Evolutionary conservation across 2,113 vertebrate species (phyloP), one percentile per base, ranked within the genome.

Genomic region (Heterotis niloticus): DNA sequence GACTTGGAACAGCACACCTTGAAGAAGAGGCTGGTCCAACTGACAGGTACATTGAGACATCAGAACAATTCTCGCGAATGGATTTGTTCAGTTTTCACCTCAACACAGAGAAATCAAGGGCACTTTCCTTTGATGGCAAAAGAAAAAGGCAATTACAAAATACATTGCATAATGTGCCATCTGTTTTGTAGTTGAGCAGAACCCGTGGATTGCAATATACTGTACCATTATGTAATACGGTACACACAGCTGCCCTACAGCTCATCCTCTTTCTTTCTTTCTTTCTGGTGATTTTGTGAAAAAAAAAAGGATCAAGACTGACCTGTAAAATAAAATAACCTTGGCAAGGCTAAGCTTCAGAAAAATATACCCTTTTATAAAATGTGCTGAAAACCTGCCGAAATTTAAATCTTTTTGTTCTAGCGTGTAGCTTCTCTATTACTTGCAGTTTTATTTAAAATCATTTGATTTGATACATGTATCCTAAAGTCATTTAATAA

Each of bases 31-130:
- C 71, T 26, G 28, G 34, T 59, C 52, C 26, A 57, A 74, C 57
- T 74, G 56, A 74, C 56, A 74, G 57, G 71, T 74, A 74, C 71
- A 57, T 20, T 74, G 71, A 74, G 23, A 57, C 71, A 74, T 74
- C 71, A 57, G 71, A 74, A 20, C 20, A 74, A 74, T 74, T 51
- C 71, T 26, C 57, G 52, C 71, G 56, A 74, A 74, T 74, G 71
- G 71, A 74, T 74, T 74, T 57, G 57, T 74, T 74, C 71, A 57
- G 71, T 57, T 74, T 74, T 74, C 71, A 74, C 71, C 71, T 74
- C 71, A 74, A 74, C 71, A 74, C 71, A 74, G 71, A 74, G 54
- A 74, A 74, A 20, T 57, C 52, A 74, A 74, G 71, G 71, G 71
- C 71, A 74, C 71, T 74, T 74, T 57, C 23, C 52, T 74, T 74